A percentile compares a stretch with the other conserved stretches of the same genome.
Conservation (phyloP, 2,113 vertebrate species). For the Egretta garzetta region DNA sequence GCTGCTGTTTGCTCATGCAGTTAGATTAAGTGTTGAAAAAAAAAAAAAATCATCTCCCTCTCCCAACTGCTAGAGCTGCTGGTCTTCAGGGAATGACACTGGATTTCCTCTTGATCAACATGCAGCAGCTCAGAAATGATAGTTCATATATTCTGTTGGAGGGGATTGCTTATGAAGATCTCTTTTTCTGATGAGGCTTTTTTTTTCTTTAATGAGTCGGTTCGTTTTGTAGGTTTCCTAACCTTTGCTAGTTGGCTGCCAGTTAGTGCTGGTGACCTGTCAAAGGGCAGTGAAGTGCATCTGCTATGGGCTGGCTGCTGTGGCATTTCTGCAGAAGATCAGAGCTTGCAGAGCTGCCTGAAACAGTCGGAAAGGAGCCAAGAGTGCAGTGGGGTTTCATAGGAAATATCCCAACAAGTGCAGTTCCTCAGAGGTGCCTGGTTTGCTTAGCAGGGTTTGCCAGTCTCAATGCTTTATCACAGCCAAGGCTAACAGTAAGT, state of each 20-base stretch:
- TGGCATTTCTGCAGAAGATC: constrained; percentile 10
- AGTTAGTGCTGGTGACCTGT: constrained; percentile 62
- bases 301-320: constrained; percentile 50
- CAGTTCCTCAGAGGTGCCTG: background rate
- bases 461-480: background rate
- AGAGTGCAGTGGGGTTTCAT: constrained; percentile 35
- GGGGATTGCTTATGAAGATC: background rate
- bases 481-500: background rate
- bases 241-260: background rate
- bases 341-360: constrained; percentile 30
- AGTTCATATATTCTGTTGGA: background rate
- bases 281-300: constrained; percentile 29
- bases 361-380: constrained; percentile 50
- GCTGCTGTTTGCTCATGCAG: background rate
- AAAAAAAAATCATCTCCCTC: background rate
- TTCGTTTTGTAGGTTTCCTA: background rate
- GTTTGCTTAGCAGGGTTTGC: background rate
- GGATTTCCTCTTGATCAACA: background rate
- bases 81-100: background rate
- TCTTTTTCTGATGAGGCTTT: background rate
- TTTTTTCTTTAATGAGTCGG: background rate
- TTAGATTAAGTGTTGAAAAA: background rate
- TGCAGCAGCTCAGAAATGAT: background rate
- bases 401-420: constrained; percentile 45
- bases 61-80: background rate